A percentile compares a stretch with the other conserved stretches of the same genome.
phyloP scores from a whole-genome alignment of 1,140 invertebrate species.

The Macrosteles quadrilineatus region DNA sequence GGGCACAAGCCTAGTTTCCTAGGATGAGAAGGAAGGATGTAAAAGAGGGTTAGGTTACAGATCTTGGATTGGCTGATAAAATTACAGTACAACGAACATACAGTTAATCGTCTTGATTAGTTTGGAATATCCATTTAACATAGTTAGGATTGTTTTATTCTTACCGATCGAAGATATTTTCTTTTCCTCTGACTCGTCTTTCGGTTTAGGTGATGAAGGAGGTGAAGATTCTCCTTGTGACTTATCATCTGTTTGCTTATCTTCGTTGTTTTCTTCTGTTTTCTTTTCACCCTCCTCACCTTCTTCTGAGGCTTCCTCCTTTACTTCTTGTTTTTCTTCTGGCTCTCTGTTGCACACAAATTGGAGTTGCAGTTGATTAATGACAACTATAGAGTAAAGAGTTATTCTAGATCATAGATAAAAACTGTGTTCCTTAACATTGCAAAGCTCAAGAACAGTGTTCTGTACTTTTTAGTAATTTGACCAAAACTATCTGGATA shows the following conservation, averaged over 20 bases:
- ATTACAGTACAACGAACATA: too few relatives aligned
- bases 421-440: neutral
- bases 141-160: too few relatives aligned
- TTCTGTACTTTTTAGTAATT: too few relatives aligned
- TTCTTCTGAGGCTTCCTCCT: constrained; percentile 47
- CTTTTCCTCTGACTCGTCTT: neutral
- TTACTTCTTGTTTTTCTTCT: constrained; percentile 43
- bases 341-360: constrained; percentile 39
- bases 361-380: neutral
- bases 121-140: too few relatives aligned
- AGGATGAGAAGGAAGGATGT: too few relatives aligned
- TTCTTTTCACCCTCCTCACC: constrained; percentile 44
- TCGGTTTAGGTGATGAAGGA: neutral
- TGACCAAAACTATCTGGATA: too few relatives aligned
- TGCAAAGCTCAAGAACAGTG: neutral
- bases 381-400: neutral
- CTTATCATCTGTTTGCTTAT: constrained; percentile 44
- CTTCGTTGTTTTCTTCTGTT: constrained; percentile 46
- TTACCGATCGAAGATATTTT: neutral
- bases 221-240: neutral
- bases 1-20: too few relatives aligned
- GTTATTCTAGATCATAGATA: neutral
- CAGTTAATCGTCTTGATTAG: too few relatives aligned
- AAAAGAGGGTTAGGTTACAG: too few relatives aligned
- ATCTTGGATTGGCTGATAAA: too few relatives aligned